phyloP scores from a whole-genome alignment of 2,888 invertebrate genomes.

The Pherbina coryleti region DNA sequence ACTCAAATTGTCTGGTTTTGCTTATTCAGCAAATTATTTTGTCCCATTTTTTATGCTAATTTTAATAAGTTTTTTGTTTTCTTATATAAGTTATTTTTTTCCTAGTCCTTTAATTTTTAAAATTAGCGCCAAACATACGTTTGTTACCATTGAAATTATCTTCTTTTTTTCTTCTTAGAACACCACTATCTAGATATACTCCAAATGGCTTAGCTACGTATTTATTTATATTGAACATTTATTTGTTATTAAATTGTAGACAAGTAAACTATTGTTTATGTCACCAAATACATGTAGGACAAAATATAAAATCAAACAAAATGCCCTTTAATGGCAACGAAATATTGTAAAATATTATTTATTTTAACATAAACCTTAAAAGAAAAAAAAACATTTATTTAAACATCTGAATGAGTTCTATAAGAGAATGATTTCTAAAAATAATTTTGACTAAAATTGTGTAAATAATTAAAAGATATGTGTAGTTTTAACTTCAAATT shows the following conservation, averaged over 20 bases:
- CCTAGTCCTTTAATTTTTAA: slow-evolving; percentile 57
- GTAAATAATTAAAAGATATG: background rate
- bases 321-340: too few species aligned
- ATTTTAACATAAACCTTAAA: too few species aligned
- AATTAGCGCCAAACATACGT: slow-evolving; percentile 41
- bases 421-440: background rate
- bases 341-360: too few species aligned
- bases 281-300: too few species aligned
- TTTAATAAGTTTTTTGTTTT: slow-evolving; percentile 2
- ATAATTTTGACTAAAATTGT: background rate
- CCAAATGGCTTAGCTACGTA: slow-evolving; percentile 56
- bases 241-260: too few species aligned
- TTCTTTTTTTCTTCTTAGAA: background rate
- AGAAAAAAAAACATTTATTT: too few species aligned
- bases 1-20: background rate
- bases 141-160: slow-evolving; percentile 53
- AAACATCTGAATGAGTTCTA: background rate
- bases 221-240: too few species aligned
- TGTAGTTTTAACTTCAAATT: too few species aligned
- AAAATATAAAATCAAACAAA: too few species aligned
- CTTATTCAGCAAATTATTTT: background rate
- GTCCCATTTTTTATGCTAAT: background rate
- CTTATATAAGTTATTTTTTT: slow-evolving; percentile 49
- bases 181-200: slow-evolving; percentile 45
- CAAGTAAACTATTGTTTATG: too few species aligned